Base-by-base conservation (phyloP, 2,113 vertebrate genomes). In the Prochilodus magdalenae region DNA sequence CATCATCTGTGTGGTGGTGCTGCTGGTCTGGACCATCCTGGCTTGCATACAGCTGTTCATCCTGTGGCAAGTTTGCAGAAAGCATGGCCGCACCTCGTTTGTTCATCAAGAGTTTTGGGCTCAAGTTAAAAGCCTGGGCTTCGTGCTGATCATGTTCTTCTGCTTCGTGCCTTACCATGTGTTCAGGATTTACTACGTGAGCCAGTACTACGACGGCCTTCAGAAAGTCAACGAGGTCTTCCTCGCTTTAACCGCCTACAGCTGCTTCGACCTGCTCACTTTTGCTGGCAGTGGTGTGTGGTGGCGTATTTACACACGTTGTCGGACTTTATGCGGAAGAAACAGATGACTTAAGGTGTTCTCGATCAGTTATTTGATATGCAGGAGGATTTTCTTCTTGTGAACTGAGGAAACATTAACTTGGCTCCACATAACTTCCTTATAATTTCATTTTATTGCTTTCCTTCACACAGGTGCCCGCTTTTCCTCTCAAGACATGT, bases 91-190 rank as follows among this genome's bases (percentile, higher is more conserved):
- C 0, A 85, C 91, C 6, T 70, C 90, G 0, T 89, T 87, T 3
- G 88, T 88, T 11, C 93, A 94, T 74, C 95, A 96, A 81, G 94
- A 96, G 70, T 96, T 97, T 89, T 94, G 94, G 94, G 95, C 93
- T 27, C 95, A 96, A 26, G 8, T 96, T n/a, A 96, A 97, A 84
- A 97, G 94, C 29, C 14, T 95, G 24, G 86, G 92, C 82, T 96
- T 97, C 71, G 90, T 96, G 44, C 89, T 91, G 0, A 83, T 96
- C 51, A 94, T 96, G 51, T 75, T 96, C 4, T 57, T 91, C 60
- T 96, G 94, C 67, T 95, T 96, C 75, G 90, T 96, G 51, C 95
- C 95, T n/a, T 94, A 95, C 77, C 94, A 96, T 47, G 76, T 92
- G 3, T 97, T 95, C 24, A 89, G 96, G 67, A 86, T 92, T 22